phyloP scores from a whole-genome alignment of 2,797 vertebrate species.

The Loris lydekkerianus region DNA sequence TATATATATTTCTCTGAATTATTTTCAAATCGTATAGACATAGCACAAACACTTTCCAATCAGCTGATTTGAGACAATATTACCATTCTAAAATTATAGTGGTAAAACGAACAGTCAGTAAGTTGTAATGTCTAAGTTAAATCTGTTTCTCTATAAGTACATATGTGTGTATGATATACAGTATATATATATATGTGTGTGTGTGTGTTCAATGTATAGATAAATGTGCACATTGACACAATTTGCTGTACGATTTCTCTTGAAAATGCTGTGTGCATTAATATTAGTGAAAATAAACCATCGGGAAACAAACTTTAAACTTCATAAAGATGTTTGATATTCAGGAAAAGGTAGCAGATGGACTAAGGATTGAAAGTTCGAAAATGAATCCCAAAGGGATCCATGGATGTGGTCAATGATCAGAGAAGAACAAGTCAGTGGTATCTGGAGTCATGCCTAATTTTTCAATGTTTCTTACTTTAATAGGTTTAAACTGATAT shows the following conservation, averaged over 20 bases:
- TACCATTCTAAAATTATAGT: constrained; percentile 60
- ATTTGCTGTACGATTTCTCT: not conserved
- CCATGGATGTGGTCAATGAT: not conserved
- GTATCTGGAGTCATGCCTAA: not conserved
- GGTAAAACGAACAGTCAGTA: constrained; percentile 41
- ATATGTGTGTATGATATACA: not conserved
- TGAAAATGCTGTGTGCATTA: constrained; percentile 63
- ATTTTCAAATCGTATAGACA: constrained; percentile 30
- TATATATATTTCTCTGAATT: constrained; percentile 24
- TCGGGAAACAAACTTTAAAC: constrained; percentile 57
- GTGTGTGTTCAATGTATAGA: not conserved
- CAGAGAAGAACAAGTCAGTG: not conserved
- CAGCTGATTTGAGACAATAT: constrained; percentile 18
- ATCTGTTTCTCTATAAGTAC: not conserved
- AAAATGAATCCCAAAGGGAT: constrained; percentile 44
- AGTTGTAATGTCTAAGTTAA: constrained; percentile 27
- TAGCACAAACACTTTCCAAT: constrained; percentile 23
- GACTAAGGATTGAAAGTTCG: constrained; percentile 47
- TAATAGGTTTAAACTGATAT: constrained; percentile 25
- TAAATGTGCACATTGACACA: not conserved
- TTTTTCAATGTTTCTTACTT: constrained; percentile 24
- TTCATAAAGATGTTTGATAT: constrained; percentile 69
- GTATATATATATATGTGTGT: not conserved
- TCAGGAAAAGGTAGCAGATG: constrained; percentile 67
- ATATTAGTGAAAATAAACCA: constrained; percentile 63